Evolutionary conservation across 2,888 invertebrate genomes (phyloP), one percentile per base, ranked within the genome.

Genomic region (Tortrix viridana): DNA sequence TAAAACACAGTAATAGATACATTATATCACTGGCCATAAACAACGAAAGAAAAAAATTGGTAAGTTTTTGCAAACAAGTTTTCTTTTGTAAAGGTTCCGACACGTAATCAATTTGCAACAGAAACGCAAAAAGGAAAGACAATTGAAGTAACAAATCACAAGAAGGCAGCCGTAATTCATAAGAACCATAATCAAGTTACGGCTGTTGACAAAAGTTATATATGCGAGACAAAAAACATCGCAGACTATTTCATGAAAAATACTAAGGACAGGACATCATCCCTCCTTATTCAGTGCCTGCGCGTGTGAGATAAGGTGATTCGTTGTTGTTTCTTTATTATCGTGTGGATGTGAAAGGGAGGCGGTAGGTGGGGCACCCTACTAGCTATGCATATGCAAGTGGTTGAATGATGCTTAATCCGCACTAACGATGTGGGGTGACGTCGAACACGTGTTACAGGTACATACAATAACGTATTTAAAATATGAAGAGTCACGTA

Each of bases 401-500:
- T 69, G 74, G 75, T 79, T 72, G 72, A 73, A 72, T 69, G 71
- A 73, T 72, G 75, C 79, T 80, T 79, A 73, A 73, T 75, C 72
- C 71, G 72, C 74, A 68, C 81, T 81, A 80, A 81, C 79, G 79
- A 81, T 66, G 76, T 75, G 68, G 74, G 76, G 81, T 74, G 80
- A 73, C 73, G 74, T 63, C 67, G 67, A 70, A 68, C 44, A 41
- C 44, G 56, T 47, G 47, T 14, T 18, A 38, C 20, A 50, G 46
- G 57, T 52, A 57, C 49, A 37, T 52, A 57, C 49, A 37, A 38
- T 43, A 41, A 58, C 52, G 58, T 63, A 53, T 57, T 56, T 46
- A 57, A 62, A 38, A 22, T 48, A 58, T 58, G 58, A 52, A 38
- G 41, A 58, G 53, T 20, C 63, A 63, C 47, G 63, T 47, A 19